Conservation (phyloP, 1,140 invertebrate genomes). For the Lordiphosa mommai region DNA sequence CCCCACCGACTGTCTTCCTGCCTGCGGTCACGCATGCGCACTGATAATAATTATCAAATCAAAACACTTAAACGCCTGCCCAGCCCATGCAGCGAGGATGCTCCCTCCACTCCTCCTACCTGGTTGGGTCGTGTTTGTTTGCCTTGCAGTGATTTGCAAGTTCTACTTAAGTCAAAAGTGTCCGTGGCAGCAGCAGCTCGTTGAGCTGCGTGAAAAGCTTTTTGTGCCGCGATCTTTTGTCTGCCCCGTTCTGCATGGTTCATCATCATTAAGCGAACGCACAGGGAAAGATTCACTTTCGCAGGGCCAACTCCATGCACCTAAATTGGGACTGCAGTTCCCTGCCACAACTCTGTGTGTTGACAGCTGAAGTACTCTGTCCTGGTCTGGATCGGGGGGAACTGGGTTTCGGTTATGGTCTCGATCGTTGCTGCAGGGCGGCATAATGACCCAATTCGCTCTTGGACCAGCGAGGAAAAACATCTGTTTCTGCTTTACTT, state of each 20-base stretch:
- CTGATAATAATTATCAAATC: conserved; percentile 80
- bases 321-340: conserved; percentile 58
- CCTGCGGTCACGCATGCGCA: conserved; percentile 69
- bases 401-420: conserved; percentile 9
- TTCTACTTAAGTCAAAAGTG: conserved; percentile 72
- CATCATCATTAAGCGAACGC: conserved; percentile 66
- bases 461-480: conserved; percentile 19
- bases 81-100: conserved; percentile 57
- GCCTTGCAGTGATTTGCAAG: conserved; percentile 74
- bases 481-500: conserved; percentile 64
- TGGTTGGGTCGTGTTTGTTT: conserved; percentile 58
- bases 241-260: conserved; percentile 40
- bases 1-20: conserved; percentile 11
- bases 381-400: background rate
- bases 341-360: conserved; percentile 16
- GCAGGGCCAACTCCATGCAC: conserved; percentile 34
- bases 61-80: conserved; percentile 76
- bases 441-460: conserved; percentile 67
- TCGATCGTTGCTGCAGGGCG: conserved; percentile 43
- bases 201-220: conserved; percentile 57
- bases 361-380: conserved; percentile 35
- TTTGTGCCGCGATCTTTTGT: conserved; percentile 46
- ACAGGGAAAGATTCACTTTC: conserved; percentile 61
- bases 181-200: conserved; percentile 26
- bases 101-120: background rate